Evolutionary conservation across 2,113 vertebrate species (phyloP).

Genomic region (Pomatorhinus ruficollis): DNA sequence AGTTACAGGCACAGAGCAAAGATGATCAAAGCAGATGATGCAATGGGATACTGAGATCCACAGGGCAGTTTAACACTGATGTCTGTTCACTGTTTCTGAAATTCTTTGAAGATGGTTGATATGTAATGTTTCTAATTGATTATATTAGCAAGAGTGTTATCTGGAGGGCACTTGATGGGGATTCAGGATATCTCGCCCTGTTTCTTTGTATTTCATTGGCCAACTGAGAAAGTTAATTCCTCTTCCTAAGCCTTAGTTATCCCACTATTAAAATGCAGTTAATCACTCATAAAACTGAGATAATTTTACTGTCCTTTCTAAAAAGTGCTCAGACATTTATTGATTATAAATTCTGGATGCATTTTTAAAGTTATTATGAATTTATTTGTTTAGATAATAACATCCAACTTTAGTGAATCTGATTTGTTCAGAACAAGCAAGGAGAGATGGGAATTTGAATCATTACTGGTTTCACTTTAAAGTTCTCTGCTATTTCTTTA

Average conservation of each 20-base stretch:
- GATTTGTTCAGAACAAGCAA: not conserved
- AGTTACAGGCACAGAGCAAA: not conserved
- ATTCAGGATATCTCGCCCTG: not conserved
- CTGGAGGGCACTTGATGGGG: not conserved
- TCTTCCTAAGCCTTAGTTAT: not conserved
- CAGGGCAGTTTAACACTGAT: not conserved
- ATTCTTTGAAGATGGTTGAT: slow-evolving; percentile 9
- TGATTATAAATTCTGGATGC: not conserved
- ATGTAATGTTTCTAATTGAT: slow-evolving; percentile 25
- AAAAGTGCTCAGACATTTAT: not conserved
- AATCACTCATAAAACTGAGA: not conserved
- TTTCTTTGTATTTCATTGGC: not conserved
- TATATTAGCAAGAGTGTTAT: slow-evolving; percentile 15
- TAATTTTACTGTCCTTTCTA: not conserved
- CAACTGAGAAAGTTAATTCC: not conserved
- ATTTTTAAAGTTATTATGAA: not conserved
- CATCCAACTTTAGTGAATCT: not conserved
- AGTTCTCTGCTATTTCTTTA: slow-evolving; percentile 28
- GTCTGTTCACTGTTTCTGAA: not conserved
- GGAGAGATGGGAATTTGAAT: not conserved
- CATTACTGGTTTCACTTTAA: slow-evolving; percentile 2
- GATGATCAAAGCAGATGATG: slow-evolving; percentile 15
- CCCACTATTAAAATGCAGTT: not conserved
- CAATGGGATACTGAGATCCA: not conserved
- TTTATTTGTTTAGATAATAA: not conserved